Base-by-base conservation (phyloP, 23 tunicate species). In the Halocynthia roretzi region DNA sequence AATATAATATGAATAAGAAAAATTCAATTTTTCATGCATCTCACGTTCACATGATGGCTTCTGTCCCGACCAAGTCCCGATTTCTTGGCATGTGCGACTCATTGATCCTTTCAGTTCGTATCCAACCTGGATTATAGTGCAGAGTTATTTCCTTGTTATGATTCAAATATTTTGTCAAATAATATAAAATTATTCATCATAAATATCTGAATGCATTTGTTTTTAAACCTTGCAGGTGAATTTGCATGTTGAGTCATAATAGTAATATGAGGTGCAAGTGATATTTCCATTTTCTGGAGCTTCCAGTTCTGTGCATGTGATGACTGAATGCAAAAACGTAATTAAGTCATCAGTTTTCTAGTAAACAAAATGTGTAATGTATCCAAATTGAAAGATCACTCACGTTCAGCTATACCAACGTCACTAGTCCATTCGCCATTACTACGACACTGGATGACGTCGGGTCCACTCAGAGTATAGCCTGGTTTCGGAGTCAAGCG, bases 41-140 rank as follows among this genome's bases (percentile, higher is more conserved):
- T 83, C 83, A 92, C 98, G 20, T 68, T 80, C 72, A 74, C 99
- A 94, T 7, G 68, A 9, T 5, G 85, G 44, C 53, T 70, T 77
- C 6, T 12, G 65, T 77, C 95, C 99, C 23, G 81, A 69, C 92
- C 92, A 94, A 10, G 67, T 56, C 15, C 70, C 69, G n/a, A 81
- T 84, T 51, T 94, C 99, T 56, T 88, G 91, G 68, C 99, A 94
- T 50, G 55, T 55, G 12, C 99, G 81, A 22, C 77, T 83, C 7
- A 68, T 19, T 7, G 76, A 72, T 60, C 99, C 99, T 11, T 73
- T 53, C 49, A 94, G 50, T 31, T 88, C 72, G 60, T 78, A 94
- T 7, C 99, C 99, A n/a, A 56, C 51, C 78, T 74, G 11, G n/a
- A 50, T 10, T 48, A 71, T 40, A 15, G 56, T 67, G 31, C 5